phyloP scores from a whole-genome alignment of 2,113 vertebrate genomes.

The Corydoras maculifer region DNA sequence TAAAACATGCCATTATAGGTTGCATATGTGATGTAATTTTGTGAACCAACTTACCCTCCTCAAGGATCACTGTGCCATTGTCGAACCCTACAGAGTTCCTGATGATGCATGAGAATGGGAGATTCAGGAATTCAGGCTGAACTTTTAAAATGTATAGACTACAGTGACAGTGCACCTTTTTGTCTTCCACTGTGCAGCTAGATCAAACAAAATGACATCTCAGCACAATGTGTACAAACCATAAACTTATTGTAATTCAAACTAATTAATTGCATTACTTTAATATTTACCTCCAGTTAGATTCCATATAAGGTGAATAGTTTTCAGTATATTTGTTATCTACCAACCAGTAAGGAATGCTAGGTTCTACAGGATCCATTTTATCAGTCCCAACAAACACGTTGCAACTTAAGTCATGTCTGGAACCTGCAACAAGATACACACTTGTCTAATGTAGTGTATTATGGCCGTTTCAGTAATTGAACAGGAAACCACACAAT shows the following conservation, averaged over 20 bases:
- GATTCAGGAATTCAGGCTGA: not conserved
- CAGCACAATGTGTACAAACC: not conserved
- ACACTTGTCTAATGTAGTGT: too few species aligned
- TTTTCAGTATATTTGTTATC: not conserved
- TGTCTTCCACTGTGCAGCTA: not conserved
- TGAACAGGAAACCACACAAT: too few species aligned
- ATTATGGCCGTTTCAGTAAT: too few species aligned
- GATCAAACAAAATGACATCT: not conserved
- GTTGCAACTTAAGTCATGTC: constrained; percentile 1
- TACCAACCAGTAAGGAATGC: not conserved
- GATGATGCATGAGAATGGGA: not conserved
- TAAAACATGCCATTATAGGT: not conserved
- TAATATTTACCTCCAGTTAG: not conserved
- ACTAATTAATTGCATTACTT: not conserved
- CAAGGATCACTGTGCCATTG: constrained; percentile 1
- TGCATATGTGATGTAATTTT: not conserved
- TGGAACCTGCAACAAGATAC: constrained; percentile 5
- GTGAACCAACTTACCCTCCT: not conserved
- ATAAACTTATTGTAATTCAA: not conserved
- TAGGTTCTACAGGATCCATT: not conserved
- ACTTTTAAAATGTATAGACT: constrained; percentile 8
- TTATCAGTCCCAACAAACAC: constrained; percentile 6
- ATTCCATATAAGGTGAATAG: not conserved
- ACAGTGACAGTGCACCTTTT: not conserved
- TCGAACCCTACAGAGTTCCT: not conserved